Percentiles rank a stretch among this genome's conserved stretches.
These are phyloP conservation scores for Acanthococcus lagerstroemiae DNA, from an alignment of 2,888 invertebrate genomes.

Conservation along the genomic window DNA sequence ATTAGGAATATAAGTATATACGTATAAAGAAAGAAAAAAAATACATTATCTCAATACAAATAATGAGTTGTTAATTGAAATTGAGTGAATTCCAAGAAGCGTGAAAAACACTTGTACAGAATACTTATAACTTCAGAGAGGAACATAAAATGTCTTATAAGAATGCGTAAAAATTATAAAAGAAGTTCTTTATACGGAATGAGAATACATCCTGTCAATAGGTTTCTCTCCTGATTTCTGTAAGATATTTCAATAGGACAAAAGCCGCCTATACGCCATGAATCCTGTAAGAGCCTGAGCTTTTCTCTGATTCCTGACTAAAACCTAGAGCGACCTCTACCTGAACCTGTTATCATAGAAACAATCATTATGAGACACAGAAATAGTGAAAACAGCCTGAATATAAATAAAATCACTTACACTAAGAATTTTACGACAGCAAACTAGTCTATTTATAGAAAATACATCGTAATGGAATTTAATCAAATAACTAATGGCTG, in stretches of 20 bases:
- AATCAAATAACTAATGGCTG: no score
- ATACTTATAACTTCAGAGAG: constrained; percentile 1
- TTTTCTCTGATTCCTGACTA: constrained; percentile 30
- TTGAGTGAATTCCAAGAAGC: constrained; percentile 11
- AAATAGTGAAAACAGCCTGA: constrained; percentile 1
- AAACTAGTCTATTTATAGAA: no score
- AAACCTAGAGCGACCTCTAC: constrained; percentile 29
- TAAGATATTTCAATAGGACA: constrained; percentile 16
- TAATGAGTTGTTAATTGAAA: neutral
- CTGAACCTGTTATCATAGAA: constrained; percentile 31
- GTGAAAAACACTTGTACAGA: constrained; percentile 17
- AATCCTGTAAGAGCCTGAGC: constrained; percentile 28
- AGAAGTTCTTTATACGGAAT: neutral
- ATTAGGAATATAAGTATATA: constrained; percentile 8
- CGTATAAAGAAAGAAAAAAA: neutral
- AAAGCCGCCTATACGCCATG: constrained; percentile 27
- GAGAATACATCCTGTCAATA: neutral
- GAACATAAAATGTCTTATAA: constrained; percentile 18
- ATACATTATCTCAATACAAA: neutral
- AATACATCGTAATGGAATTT: no score
- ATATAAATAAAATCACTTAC: no score
- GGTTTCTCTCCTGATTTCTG: constrained; percentile 16
- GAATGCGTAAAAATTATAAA: constrained; percentile 13
- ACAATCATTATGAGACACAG: constrained; percentile 20
- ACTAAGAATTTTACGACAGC: no score